Conservation (phyloP, 1,140 invertebrate species). For the Alviniconcha marisindica region DNA sequence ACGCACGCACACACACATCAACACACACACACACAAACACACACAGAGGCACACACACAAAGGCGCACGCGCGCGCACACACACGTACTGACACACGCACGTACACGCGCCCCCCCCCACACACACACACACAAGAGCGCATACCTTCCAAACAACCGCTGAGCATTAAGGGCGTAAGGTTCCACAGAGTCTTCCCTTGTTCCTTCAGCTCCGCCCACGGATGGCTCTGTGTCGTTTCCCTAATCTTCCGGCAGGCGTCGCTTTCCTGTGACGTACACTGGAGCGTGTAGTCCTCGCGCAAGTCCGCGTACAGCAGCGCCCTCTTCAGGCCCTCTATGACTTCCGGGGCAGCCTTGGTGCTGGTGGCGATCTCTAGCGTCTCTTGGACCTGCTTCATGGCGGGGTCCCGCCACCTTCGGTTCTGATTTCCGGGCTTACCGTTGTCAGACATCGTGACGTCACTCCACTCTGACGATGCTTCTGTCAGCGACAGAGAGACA, state of each 20-base stretch:
- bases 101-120: not conserved
- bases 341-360: not conserved
- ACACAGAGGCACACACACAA: not conserved
- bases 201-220: constrained; percentile 14
- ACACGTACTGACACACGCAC: not conserved
- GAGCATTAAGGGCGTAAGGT: not conserved
- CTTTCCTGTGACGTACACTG: not conserved
- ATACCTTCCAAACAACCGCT: not conserved
- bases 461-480: too few species aligned
- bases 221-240: not conserved
- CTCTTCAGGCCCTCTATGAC: not conserved
- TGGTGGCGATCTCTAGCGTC: not conserved
- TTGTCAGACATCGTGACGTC: too few species aligned
- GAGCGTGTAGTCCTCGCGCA: constrained; percentile 16
- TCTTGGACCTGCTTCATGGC: not conserved
- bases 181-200: not conserved
- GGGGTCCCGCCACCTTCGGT: not conserved
- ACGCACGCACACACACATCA: too few species aligned
- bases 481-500: too few species aligned
- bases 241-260: not conserved
- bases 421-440: too few species aligned
- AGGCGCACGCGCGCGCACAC: too few species aligned
- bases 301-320: not conserved
- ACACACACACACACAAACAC: not conserved
- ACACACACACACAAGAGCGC: not conserved